phyloP scores from a whole-genome alignment of 2,888 invertebrate genomes.

The Pantelozetes paolii region DNA sequence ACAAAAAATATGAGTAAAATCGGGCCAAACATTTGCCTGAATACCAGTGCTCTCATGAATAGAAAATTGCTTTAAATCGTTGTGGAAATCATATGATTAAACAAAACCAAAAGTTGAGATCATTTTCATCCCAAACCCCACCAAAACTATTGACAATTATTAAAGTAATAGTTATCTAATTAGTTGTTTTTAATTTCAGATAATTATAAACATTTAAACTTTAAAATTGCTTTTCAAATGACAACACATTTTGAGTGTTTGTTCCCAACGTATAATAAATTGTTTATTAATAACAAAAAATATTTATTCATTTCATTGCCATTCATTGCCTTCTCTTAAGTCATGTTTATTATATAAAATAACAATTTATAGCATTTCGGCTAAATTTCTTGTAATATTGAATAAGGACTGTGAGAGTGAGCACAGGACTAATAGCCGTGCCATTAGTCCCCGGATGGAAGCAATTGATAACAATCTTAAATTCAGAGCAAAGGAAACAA shows the following conservation, averaged over 20 bases:
- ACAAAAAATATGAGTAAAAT: background rate
- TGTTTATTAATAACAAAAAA: constrained; percentile 14
- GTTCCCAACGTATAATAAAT: constrained; percentile 18
- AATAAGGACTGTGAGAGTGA: background rate
- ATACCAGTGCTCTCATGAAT: constrained; percentile 10
- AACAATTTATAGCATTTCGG: background rate
- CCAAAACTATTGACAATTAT: background rate
- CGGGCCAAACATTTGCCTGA: background rate
- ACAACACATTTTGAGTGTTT: constrained; percentile 26
- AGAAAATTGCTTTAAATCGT: constrained; percentile 21
- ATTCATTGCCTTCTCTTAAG: background rate
- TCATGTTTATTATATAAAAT: background rate
- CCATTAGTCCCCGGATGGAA: constrained; percentile 29
- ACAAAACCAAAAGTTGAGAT: background rate
- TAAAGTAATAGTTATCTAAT: constrained; percentile 8
- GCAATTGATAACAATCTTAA: constrained; percentile 19
- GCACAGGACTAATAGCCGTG: background rate
- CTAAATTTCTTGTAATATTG: background rate
- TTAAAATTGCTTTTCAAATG: background rate
- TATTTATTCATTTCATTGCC: background rate
- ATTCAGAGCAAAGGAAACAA: background rate
- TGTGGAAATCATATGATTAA: background rate
- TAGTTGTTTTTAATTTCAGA: constrained; percentile 11
- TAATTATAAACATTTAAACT: constrained; percentile 20
- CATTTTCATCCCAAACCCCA: background rate